Evolutionary conservation across 2,797 vertebrate genomes (phyloP).

Genomic region (Malurus splendens): DNA sequence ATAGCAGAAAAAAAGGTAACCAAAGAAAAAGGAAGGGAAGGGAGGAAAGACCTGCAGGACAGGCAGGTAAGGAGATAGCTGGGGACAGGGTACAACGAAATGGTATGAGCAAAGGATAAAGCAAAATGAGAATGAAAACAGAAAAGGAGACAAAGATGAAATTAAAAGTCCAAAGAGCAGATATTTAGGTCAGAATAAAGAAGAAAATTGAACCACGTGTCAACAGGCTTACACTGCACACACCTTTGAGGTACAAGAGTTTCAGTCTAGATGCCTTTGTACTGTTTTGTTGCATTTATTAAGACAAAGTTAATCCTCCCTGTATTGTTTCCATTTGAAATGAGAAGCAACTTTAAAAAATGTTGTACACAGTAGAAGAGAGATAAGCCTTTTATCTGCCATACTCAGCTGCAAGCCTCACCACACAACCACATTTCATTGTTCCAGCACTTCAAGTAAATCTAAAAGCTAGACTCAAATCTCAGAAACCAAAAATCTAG

Average conservation of each 20-base stretch:
- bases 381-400: conserved; percentile 28
- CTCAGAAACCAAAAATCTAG: conserved; percentile 20
- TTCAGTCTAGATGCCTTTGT: not conserved
- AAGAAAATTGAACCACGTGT: not conserved
- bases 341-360: not conserved
- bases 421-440: not conserved
- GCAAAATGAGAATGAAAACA: not conserved
- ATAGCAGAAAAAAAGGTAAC: not conserved
- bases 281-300: not conserved
- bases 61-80: not conserved
- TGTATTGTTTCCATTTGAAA: not conserved
- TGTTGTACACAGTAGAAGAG: not conserved
- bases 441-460: conserved; percentile 4
- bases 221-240: not conserved
- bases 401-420: not conserved
- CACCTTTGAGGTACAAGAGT: not conserved
- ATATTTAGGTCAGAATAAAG: not conserved
- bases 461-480: conserved; percentile 38
- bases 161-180: not conserved
- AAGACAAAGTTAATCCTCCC: conserved; percentile 13
- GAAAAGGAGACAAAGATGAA: not conserved
- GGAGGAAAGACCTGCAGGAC: not conserved
- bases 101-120: not conserved
- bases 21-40: not conserved
- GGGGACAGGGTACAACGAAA: not conserved